Conservation (phyloP, 2,113 vertebrate genomes). For the Bombycilla garrulus region DNA sequence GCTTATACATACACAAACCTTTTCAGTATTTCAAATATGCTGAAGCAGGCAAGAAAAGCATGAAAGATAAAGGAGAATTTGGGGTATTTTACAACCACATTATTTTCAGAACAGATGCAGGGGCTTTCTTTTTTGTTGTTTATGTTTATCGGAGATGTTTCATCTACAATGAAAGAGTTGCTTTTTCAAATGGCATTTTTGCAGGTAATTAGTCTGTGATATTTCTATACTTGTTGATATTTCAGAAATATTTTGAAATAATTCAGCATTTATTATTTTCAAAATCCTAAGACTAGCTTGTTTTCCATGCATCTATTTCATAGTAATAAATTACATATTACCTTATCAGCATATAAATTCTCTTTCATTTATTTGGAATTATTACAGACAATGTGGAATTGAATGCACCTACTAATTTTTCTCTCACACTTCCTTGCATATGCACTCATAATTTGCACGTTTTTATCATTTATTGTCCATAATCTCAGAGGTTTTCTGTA, state of each 20-base stretch:
- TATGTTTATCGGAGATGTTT: background rate
- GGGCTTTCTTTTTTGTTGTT: background rate
- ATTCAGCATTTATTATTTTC: slow-evolving; percentile 17
- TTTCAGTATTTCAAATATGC: slow-evolving; percentile 9
- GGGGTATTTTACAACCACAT: background rate
- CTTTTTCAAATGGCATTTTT: slow-evolving; percentile 4
- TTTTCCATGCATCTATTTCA: background rate
- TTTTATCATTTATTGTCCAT: background rate
- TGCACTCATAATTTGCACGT: background rate
- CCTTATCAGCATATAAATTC: background rate
- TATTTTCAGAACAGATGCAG: background rate
- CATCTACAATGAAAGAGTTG: background rate
- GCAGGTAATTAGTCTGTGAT: slow-evolving; percentile 29
- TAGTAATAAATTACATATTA: background rate
- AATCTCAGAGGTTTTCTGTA: background rate
- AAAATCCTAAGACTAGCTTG: background rate
- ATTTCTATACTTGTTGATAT: background rate
- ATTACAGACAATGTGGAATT: background rate
- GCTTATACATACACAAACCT: background rate
- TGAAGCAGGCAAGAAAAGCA: background rate
- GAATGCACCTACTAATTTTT: background rate
- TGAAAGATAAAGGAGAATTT: slow-evolving; percentile 5
- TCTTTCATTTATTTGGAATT: background rate
- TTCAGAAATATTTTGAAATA: slow-evolving; percentile 41
- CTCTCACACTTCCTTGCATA: background rate